Evolutionary conservation across 2,797 vertebrate genomes (phyloP), one percentile per base, ranked within the genome.

Genomic region (Sebastes wilsoni): DNA sequence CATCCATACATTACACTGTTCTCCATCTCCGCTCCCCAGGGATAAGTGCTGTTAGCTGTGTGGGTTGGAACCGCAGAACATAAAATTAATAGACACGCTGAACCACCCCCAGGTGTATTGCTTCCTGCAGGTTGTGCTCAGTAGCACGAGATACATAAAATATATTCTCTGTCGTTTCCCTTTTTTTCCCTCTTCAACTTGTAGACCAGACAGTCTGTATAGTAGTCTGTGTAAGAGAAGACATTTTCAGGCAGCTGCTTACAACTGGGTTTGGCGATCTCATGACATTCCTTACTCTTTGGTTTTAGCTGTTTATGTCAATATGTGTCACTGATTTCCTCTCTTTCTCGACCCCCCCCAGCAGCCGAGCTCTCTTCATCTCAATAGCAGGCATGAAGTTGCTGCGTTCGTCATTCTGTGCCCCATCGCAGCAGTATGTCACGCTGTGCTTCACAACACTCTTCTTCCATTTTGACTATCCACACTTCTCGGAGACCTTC

Each of bases 381-480:
- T 97, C 97, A 0, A 92, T 98, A 66, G 97, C 97, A 0, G 97
- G 97, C 75, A 96, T 98, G 97, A 98, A 98, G 93, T 90, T 98
- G 79, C 95, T 98, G 54, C 97, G 97, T 38, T 96, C 96, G 0
- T 97, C 97, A 54, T 98, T 98, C 93, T 97, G 97, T 73, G 94
- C 96, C 12, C 97, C 97, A 0, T 96, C 97, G 4, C 97, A 97
- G 88, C 97, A 98, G 93, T 97, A 97, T 16, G 95, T 97, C 92
- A 97, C 97, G 1, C 93, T 98, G 87, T 97, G 96, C 93, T 98
- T 98, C 95, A 98, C 97, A 1, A 95, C 97, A 13, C 96, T 98
- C 77, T 97, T 98, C 94, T 98, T 98, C 91, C 96, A 96, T 81
- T 98, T 97, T 1, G 97, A 98, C 95, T 97, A 97, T 86, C 97